Conservation (phyloP, 2,888 invertebrate species). For the Leptinotarsa juncta region DNA sequence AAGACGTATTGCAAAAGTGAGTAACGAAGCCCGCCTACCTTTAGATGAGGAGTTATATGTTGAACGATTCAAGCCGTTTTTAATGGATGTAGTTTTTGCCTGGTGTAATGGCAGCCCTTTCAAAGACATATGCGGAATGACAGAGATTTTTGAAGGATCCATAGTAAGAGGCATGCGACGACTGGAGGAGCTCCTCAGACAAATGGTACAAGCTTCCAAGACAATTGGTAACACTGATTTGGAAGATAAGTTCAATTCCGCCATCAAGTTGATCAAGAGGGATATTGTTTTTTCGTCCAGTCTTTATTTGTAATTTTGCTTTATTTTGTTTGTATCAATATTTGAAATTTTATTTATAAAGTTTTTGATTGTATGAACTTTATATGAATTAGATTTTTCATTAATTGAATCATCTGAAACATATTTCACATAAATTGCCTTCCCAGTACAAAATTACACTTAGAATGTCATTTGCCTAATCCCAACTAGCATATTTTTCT, state of each 20-base stretch:
- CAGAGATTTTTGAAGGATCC: slow-evolving; percentile 95
- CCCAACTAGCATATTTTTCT: slow-evolving; percentile 13
- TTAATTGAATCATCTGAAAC: not conserved
- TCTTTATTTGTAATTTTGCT: slow-evolving; percentile 80
- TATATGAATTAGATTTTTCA: not conserved
- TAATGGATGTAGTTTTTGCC: slow-evolving; percentile 97
- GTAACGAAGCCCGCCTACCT: slow-evolving; percentile 85
- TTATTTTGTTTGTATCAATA: slow-evolving; percentile 4
- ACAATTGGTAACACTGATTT: slow-evolving; percentile 96
- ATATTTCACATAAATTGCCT: slow-evolving; percentile 3
- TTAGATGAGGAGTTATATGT: slow-evolving; percentile 92
- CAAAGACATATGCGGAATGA: slow-evolving; percentile 93
- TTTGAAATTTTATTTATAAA: slow-evolving; percentile 13
- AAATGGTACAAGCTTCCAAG: slow-evolving; percentile 95
- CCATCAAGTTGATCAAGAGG: slow-evolving; percentile 90
- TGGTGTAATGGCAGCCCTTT: slow-evolving; percentile 97
- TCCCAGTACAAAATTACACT: slow-evolving; percentile 14
- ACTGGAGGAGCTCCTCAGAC: slow-evolving; percentile 93
- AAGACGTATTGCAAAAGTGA: slow-evolving; percentile 89
- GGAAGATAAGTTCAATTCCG: slow-evolving; percentile 95
- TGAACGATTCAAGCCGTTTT: slow-evolving; percentile 89
- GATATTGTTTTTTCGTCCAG: slow-evolving; percentile 99
- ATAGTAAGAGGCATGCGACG: slow-evolving; percentile 94
- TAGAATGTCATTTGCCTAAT: slow-evolving; percentile 8
- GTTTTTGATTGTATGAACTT: not conserved